Percentiles rank a stretch among this genome's conserved stretches.
Conservation (phyloP, 1,140 invertebrate genomes). For the Lepidurus couesii region DNA sequence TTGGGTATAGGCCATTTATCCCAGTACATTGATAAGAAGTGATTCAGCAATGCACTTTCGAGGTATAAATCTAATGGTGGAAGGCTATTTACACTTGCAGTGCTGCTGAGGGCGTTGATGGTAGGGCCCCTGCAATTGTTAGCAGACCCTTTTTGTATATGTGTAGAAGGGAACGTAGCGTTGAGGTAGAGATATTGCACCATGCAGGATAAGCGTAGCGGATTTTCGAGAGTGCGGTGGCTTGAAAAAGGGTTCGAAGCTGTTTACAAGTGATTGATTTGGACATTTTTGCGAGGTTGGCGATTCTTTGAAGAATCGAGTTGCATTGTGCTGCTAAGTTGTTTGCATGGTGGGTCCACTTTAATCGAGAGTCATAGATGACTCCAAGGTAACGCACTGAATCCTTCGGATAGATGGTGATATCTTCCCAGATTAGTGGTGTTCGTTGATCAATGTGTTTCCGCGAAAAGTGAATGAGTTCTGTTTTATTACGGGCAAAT, state of each 20-base stretch:
- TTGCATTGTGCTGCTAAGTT: conserved; percentile 10
- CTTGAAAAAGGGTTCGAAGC: conserved; percentile 9
- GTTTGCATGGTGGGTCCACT: neutral
- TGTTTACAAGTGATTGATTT: neutral
- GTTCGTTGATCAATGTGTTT: neutral
- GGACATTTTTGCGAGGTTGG: neutral
- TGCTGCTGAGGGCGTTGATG: neutral
- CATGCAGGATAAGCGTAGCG: conserved; percentile 14
- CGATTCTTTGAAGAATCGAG: neutral
- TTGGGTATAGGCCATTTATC: no score
- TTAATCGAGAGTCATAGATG: conserved; percentile 2
- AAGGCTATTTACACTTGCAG: conserved; percentile 1
- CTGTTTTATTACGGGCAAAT: conserved; percentile 17
- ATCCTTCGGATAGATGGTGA: neutral
- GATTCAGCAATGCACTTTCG: no score
- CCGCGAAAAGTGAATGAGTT: conserved; percentile 23
- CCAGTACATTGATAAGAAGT: no score
- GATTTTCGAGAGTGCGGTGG: conserved; percentile 6
- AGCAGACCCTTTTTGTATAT: conserved; percentile 24
- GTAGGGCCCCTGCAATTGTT: conserved; percentile 17
- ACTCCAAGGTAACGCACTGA: conserved; percentile 23
- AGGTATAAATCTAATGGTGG: neutral
- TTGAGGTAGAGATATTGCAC: neutral
- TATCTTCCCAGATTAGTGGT: conserved; percentile 23
- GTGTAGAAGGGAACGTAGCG: neutral